A percentile compares a stretch with the other conserved stretches of the same genome.
Conservation (phyloP, 92 coral and sea anemone species). For the Montipora capitata region DNA sequence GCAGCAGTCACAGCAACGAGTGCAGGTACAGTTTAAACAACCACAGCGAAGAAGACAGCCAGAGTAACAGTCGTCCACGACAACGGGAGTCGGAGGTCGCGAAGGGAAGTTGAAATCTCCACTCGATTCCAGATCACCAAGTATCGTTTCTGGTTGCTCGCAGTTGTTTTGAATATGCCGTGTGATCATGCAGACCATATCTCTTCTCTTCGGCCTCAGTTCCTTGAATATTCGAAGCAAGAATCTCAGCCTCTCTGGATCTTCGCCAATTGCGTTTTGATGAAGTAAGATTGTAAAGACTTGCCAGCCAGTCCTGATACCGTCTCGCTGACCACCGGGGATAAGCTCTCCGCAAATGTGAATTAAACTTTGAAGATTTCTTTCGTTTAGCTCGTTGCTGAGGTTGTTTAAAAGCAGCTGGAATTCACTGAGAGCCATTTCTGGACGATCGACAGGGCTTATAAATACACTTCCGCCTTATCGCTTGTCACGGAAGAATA, state of each 20-base stretch:
- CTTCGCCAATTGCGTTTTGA: slow-evolving; percentile 77
- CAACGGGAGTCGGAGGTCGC: too few species aligned
- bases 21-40: slow-evolving; percentile 7
- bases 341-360: slow-evolving; percentile 71
- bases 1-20: slow-evolving; percentile 17
- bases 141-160: slow-evolving; percentile 29
- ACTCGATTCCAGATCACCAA: slow-evolving; percentile 10
- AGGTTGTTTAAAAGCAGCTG: slow-evolving; percentile 81
- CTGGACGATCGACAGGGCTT: not conserved
- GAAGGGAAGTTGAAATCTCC: too few species aligned
- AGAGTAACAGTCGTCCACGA: not conserved
- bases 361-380: slow-evolving; percentile 77
- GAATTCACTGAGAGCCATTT: slow-evolving; percentile 76
- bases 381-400: slow-evolving; percentile 78
- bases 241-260: slow-evolving; percentile 64
- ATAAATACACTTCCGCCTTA: too few species aligned
- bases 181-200: slow-evolving; percentile 77
- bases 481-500: too few species aligned
- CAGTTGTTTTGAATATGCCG: slow-evolving; percentile 62
- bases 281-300: slow-evolving; percentile 76
- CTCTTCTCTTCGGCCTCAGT: slow-evolving; percentile 76
- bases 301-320: slow-evolving; percentile 73
- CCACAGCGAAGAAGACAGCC: slow-evolving; percentile 6
- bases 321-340: slow-evolving; percentile 66
- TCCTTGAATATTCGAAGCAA: slow-evolving; percentile 69